phyloP scores from a whole-genome alignment of 1,140 invertebrate species.

The Asobara japonica region DNA sequence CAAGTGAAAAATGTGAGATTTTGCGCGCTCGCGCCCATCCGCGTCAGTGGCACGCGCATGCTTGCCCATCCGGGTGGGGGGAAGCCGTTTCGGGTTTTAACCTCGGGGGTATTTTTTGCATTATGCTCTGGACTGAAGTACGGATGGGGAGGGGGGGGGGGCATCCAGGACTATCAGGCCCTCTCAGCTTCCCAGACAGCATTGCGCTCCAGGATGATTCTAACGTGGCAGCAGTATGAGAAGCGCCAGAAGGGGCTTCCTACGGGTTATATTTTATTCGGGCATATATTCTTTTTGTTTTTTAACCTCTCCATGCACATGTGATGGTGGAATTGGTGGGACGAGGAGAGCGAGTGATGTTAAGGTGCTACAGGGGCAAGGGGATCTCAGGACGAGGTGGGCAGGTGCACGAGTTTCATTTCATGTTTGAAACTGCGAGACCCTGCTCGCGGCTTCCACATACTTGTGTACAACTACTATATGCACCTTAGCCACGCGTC shows the following conservation, averaged over 20 bases:
- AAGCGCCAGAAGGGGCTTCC: background rate
- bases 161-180: background rate
- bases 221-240: background rate
- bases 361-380: conserved; percentile 36
- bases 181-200: background rate
- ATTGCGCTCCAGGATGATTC: background rate
- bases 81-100: conserved; percentile 12
- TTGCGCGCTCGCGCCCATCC: conserved; percentile 7
- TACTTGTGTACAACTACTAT: conserved; percentile 28
- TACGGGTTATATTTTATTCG: conserved; percentile 15
- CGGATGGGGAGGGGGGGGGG: background rate
- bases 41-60: conserved; percentile 47
- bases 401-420: conserved; percentile 60
- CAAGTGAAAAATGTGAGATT: background rate
- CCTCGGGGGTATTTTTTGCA: conserved; percentile 6
- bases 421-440: conserved; percentile 49
- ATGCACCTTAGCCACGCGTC: background rate
- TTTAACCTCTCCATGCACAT: background rate
- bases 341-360: conserved; percentile 27
- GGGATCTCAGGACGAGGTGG: conserved; percentile 42
- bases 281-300: background rate
- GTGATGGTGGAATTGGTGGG: background rate
- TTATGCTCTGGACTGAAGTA: background rate
- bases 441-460: conserved; percentile 37
- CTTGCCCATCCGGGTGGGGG: conserved; percentile 9